Evolutionary conservation across 2,113 vertebrate genomes (phyloP), one percentile per base, ranked within the genome.

Genomic region (Phodopus roborovskii): DNA sequence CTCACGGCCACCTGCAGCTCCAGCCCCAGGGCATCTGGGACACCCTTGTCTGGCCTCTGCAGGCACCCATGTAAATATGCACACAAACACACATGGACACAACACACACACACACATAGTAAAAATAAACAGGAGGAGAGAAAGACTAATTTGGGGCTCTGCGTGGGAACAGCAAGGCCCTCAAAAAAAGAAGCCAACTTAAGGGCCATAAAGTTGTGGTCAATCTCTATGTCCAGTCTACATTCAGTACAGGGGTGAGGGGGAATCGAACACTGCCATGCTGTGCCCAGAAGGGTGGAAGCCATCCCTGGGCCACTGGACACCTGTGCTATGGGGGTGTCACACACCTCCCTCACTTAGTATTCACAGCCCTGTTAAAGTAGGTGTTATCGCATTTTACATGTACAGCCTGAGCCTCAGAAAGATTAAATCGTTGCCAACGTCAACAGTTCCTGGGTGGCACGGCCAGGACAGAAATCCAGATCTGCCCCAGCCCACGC

Each of bases 361-460:
- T 83, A 87, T 83, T 73, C 73, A 77, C 36, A 53, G n/a, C 53
- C 78, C 81, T 60, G 50, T 85, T 81, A 71, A 94, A 84, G 92
- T 82, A 84, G 78, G 93, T 92, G 68, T 84, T 95, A 96, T 90
- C 95, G 86, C 84, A 88, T 73, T 92, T 96, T 83, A 93, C 71
- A 92, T 10, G 78, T 7, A 71, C 94, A 94, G 56, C 79, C 62
- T 12, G 28, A 92, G 81, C 64, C 85, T 97, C 81, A 28, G 77
- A 84, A 94, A 96, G 96, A 94, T 96, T 84, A 92, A 82, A 92
- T 48, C 5, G 8, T 28, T 92, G 96, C 96, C 97, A 95, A 96
- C 78, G 66, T 88, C 96, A 97, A 98, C 92, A 97, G 71, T 74
- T 92, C 77, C 90, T 78, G 39, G 58, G 75, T 81, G 94, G 71